Base-by-base conservation (phyloP, 2,888 invertebrate species). In the Polylopha cassiicola region DNA sequence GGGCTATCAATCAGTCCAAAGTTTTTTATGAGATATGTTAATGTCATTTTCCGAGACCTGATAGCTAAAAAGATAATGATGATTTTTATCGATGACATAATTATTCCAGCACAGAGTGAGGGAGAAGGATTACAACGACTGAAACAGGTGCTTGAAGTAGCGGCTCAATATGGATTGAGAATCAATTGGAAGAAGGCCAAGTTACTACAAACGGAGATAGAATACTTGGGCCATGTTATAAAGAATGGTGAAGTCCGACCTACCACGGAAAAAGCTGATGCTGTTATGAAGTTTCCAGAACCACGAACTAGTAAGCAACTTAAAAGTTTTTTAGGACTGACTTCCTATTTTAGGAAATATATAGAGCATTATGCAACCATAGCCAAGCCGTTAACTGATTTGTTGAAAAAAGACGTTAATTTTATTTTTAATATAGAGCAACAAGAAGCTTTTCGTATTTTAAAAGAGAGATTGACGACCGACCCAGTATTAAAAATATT, bases 1-100 rank as follows among this genome's bases (percentile, higher is more conserved):
- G 75, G 74, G 3, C 34, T 74, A 3, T 65, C 58, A 17, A 70
- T 63, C 15, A 54, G 55, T 3, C 74, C 73, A n/a, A 50, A 57
- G 5, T 53, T 58, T 8, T 69, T 72, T 30, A 55, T 55, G 29
- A 23, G 61, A 4, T 55, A 43, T 28, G 48, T 66, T 1, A 55
- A 47, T 23, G 28, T 30, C 7, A 46, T 61, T 18, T 59, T 57
- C 29, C 20, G 48, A 32, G 29, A 44, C 1, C 30, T 62, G 2
- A 37, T 45, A 0, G 17, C 36, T 1, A 13, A 15, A 9, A 11
- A 11, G 18, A 3, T 3, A 36, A 1, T 47, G 2, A 4, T 32
- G n/a, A 18, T 36, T 0, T 55, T 47, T 23, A 15, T 58, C 0
- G 53, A 56, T 30, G 53, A 53, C 18, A 2, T 51, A 4, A 47